phyloP scores from a whole-genome alignment of 2,888 invertebrate genomes.

The Formica aserva region DNA sequence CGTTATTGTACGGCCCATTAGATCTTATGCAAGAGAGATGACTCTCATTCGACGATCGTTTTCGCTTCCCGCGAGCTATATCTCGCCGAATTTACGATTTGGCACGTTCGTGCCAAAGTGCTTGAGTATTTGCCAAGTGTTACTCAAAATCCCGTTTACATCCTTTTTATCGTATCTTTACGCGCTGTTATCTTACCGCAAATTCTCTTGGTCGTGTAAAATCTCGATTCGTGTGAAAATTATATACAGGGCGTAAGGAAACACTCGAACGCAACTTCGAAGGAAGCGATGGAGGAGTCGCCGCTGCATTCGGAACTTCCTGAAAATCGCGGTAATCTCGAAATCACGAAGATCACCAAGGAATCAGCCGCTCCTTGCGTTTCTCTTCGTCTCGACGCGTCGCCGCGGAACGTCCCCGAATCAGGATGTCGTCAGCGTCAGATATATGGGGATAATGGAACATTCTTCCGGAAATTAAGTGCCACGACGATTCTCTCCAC shows the following conservation, averaged over 20 bases:
- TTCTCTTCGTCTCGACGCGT: slow-evolving; percentile 11
- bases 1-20: slow-evolving; percentile 6
- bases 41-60: slow-evolving; percentile 6
- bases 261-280: neutral
- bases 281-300: neutral
- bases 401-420: neutral
- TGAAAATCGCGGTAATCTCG: slow-evolving; percentile 13
- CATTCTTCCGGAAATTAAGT: slow-evolving; percentile 53
- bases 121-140: slow-evolving; percentile 40
- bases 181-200: neutral
- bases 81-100: neutral
- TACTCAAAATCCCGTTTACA: neutral
- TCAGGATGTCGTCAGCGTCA: slow-evolving; percentile 27
- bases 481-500: slow-evolving; percentile 30
- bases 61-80: neutral
- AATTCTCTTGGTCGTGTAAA: neutral
- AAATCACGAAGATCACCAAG: slow-evolving; percentile 2
- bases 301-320: neutral
- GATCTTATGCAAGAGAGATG: slow-evolving; percentile 15
- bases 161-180: neutral
- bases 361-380: neutral
- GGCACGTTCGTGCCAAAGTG: neutral
- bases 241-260: slow-evolving; percentile 20
- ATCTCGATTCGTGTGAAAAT: slow-evolving; percentile 22
- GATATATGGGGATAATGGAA: slow-evolving; percentile 36